These are phyloP conservation scores for Spodoptera littoralis DNA, from an alignment of 2,888 invertebrate species.

Conservation along the genomic window DNA sequence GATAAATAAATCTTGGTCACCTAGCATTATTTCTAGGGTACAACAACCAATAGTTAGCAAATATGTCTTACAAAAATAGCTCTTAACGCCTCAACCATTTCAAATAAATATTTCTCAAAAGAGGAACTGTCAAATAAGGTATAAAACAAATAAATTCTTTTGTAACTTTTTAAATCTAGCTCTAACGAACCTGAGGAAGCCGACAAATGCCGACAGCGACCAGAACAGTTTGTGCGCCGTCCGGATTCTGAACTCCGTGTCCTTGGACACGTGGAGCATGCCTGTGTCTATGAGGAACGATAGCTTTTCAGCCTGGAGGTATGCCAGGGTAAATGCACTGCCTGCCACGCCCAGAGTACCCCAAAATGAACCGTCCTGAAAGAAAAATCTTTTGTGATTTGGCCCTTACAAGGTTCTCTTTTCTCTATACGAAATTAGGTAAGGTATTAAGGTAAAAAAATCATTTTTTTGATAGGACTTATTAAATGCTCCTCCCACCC, in stretches of 20 bases:
- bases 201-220: slow-evolving; percentile 92
- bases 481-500: no score
- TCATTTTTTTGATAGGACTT: neutral
- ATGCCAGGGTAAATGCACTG: slow-evolving; percentile 92
- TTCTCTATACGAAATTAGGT: no score
- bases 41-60: no score
- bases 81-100: no score
- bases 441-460: neutral
- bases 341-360: slow-evolving; percentile 91
- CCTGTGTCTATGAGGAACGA: slow-evolving; percentile 94
- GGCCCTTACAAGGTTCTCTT: no score
- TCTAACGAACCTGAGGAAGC: slow-evolving; percentile 90
- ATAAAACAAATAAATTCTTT: slow-evolving; percentile 4
- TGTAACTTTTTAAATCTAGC: neutral
- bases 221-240: slow-evolving; percentile 92
- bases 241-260: slow-evolving; percentile 90
- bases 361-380: slow-evolving; percentile 80
- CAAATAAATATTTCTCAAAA: neutral
- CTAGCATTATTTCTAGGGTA: no score
- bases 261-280: slow-evolving; percentile 87
- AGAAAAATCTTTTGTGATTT: neutral
- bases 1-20: no score
- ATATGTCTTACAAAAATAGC: no score
- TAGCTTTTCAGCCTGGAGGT: slow-evolving; percentile 95
- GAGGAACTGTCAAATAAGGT: slow-evolving; percentile 1